Percentiles rank a stretch among this genome's conserved stretches.
phyloP scores from a whole-genome alignment of 1,140 invertebrate species.

The Cydia fagiglandana region DNA sequence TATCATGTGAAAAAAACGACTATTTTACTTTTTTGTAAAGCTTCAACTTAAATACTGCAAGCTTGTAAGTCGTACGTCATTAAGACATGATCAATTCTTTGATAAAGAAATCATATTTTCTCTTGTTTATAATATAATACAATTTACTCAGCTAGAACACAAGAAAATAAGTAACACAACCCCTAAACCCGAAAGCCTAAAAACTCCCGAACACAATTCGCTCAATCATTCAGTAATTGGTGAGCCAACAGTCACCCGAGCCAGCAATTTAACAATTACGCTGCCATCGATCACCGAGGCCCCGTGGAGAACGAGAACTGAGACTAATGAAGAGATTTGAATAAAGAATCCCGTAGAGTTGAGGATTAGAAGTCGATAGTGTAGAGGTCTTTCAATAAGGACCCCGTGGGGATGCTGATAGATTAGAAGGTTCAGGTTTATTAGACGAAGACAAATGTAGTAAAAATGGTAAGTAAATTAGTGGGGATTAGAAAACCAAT shows the following conservation, averaged over 20 bases:
- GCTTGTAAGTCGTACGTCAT: too few relatives aligned
- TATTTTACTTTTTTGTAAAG: too few relatives aligned
- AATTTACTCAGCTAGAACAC: background rate
- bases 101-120: background rate
- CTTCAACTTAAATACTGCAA: too few relatives aligned
- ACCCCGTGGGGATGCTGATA: background rate
- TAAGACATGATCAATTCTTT: too few relatives aligned
- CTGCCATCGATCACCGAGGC: background rate
- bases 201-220: slow-evolving; percentile 3
- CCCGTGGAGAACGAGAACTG: background rate
- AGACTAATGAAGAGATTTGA: slow-evolving; percentile 20
- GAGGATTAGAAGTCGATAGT: background rate
- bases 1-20: too few relatives aligned
- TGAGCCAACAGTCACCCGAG: slow-evolving; percentile 11
- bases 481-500: too few relatives aligned
- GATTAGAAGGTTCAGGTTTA: slow-evolving; percentile 3
- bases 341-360: slow-evolving; percentile 13
- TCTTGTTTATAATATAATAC: background rate
- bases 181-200: background rate
- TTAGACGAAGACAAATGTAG: background rate
- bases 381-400: background rate
- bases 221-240: slow-evolving; percentile 23
- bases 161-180: background rate
- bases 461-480: background rate
- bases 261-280: slow-evolving; percentile 22